A percentile compares a stretch with the other conserved stretches of the same genome.
Conservation (phyloP, 2,888 invertebrate species). For the Drosophila macrospina region DNA sequence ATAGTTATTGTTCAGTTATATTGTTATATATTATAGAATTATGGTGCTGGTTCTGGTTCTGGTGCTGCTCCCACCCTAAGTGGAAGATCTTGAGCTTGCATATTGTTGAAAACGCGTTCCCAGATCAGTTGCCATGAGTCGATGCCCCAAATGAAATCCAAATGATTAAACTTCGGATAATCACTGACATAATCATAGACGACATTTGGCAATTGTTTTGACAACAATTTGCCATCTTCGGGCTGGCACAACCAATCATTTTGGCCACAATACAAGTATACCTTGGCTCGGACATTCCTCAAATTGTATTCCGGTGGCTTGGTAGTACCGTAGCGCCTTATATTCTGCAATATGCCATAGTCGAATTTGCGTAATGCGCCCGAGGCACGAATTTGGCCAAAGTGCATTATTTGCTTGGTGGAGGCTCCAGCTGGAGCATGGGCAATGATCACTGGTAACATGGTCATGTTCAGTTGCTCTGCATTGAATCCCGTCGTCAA, state of each 20-base stretch:
- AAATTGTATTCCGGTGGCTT: constrained; percentile 88
- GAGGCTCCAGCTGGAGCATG: constrained; percentile 90
- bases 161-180: constrained; percentile 87
- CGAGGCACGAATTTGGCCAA: constrained; percentile 88
- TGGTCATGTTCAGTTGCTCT: constrained; percentile 86
- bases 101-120: constrained; percentile 86
- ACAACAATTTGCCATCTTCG: constrained; percentile 86
- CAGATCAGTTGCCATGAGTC: constrained; percentile 87
- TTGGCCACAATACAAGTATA: constrained; percentile 88
- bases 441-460: constrained; percentile 89
- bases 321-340: constrained; percentile 86
- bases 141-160: constrained; percentile 90
- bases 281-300: constrained; percentile 87
- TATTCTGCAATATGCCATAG: constrained; percentile 86
- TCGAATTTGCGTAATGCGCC: constrained; percentile 87
- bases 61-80: too few relatives aligned
- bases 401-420: constrained; percentile 90
- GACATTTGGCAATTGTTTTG: constrained; percentile 74
- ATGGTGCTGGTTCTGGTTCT: background rate
- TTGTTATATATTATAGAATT: too few relatives aligned
- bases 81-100: constrained; percentile 71
- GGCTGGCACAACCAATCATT: constrained; percentile 89
- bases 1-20: too few relatives aligned
- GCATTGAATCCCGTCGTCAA: constrained; percentile 88
- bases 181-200: constrained; percentile 86